These are phyloP conservation scores for Takifugu rubripes DNA, from an alignment of 2,797 vertebrate species.

Conservation along the genomic window DNA sequence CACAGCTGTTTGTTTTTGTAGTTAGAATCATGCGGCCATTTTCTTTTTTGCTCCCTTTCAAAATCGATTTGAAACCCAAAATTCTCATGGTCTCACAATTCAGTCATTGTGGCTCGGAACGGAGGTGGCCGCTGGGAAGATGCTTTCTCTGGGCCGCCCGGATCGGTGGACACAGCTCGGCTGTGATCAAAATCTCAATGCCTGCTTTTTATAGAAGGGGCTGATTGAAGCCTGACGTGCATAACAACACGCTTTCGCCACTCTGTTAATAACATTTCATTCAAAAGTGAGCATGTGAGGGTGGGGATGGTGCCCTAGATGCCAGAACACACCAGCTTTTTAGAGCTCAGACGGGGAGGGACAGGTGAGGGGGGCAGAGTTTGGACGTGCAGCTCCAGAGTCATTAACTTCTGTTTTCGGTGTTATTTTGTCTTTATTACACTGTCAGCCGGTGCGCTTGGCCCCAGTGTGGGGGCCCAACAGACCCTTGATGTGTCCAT, in stretches of 20 bases:
- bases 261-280: conserved; percentile 57
- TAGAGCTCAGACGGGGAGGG: background rate
- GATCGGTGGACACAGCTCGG: conserved; percentile 42
- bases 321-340: conserved; percentile 5
- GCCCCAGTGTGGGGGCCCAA: conserved; percentile 33
- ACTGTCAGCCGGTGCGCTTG: conserved; percentile 14
- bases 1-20: too few relatives aligned
- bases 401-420: conserved; percentile 24
- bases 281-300: conserved; percentile 7
- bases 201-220: conserved; percentile 38
- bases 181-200: conserved; percentile 69
- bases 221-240: conserved; percentile 34
- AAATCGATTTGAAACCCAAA: too few relatives aligned
- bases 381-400: background rate
- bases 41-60: too few relatives aligned
- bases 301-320: conserved; percentile 22
- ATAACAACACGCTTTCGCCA: conserved; percentile 45
- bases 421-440: conserved; percentile 28
- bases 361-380: conserved; percentile 3
- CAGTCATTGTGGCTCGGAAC: too few relatives aligned
- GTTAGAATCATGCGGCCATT: too few relatives aligned
- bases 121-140: conserved; percentile 20
- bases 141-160: conserved; percentile 40
- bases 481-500: conserved; percentile 46
- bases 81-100: too few relatives aligned